Conservation (phyloP, 2,888 invertebrate genomes). For the Smittia aterrima region DNA sequence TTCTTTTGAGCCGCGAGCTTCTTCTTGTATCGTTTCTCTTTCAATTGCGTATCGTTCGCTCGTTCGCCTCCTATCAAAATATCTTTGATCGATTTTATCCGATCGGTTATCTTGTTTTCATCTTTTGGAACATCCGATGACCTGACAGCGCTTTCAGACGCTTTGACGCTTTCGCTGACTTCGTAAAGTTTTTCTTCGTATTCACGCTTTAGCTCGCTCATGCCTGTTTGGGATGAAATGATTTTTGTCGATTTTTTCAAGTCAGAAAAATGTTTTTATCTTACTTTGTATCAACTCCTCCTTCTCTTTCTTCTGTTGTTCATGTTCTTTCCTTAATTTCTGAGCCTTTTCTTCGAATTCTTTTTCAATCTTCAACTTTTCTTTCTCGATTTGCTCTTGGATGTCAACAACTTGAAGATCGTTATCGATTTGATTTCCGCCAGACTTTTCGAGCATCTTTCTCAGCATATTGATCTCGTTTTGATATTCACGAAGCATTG, state of each 20-base stretch:
- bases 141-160: conserved; percentile 36
- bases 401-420: conserved; percentile 58
- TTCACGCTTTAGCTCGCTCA: conserved; percentile 46
- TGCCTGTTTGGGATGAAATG: conserved; percentile 44
- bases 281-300: conserved; percentile 45
- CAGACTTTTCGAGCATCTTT: conserved; percentile 48
- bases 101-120: conserved; percentile 44
- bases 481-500: conserved; percentile 78
- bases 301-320: conserved; percentile 46
- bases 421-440: conserved; percentile 50
- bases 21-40: conserved; percentile 65
- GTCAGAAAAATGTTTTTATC: too few species aligned
- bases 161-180: conserved; percentile 41
- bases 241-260: not conserved
- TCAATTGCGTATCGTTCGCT: conserved; percentile 67
- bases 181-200: conserved; percentile 46
- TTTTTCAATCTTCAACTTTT: conserved; percentile 49
- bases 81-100: conserved; percentile 65
- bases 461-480: conserved; percentile 39
- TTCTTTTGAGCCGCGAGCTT: conserved; percentile 68
- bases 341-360: conserved; percentile 52
- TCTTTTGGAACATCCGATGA: conserved; percentile 10
- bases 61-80: conserved; percentile 79
- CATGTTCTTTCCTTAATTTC: conserved; percentile 50
- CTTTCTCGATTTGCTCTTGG: conserved; percentile 57